Percentiles rank a stretch among this genome's conserved stretches.
phyloP scores from a whole-genome alignment of 2,113 vertebrate species.

The Xyliphius kryptos region DNA sequence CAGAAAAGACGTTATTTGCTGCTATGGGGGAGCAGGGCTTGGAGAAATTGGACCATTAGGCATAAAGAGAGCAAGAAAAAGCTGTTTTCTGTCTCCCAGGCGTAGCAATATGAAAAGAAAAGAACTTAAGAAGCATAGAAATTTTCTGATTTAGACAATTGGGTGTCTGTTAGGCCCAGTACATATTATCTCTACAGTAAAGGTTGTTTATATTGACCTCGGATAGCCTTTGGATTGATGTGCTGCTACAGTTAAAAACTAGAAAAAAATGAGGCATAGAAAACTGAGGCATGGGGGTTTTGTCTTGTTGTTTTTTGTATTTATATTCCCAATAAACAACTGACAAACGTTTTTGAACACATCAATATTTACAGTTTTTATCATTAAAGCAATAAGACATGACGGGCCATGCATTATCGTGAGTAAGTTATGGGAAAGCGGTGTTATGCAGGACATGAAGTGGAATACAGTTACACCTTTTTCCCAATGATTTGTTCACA shows the following conservation, averaged over 20 bases:
- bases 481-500: no score
- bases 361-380: no score
- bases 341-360: no score
- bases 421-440: no score
- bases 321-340: no score
- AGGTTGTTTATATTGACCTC: slow-evolving; percentile 48
- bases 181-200: slow-evolving; percentile 41
- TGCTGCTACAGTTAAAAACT: slow-evolving; percentile 2
- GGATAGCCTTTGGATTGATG: slow-evolving; percentile 49
- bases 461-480: no score
- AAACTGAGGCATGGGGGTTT: no score
- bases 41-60: slow-evolving; percentile 41
- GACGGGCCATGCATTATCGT: no score
- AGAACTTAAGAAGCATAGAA: slow-evolving; percentile 12
- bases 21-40: slow-evolving; percentile 43
- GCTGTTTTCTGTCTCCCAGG: slow-evolving; percentile 18
- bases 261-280: no score
- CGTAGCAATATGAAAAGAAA: slow-evolving; percentile 16
- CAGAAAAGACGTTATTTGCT: slow-evolving; percentile 56
- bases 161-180: slow-evolving; percentile 43
- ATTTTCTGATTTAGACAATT: slow-evolving; percentile 41
- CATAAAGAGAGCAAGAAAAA: slow-evolving; percentile 20
- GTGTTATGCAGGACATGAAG: no score
- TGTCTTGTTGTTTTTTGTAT: no score
- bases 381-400: no score